Percentiles rank a stretch among this genome's conserved stretches.
Conservation (phyloP, 2,113 vertebrate genomes). For the Peromyscus leucopus region DNA sequence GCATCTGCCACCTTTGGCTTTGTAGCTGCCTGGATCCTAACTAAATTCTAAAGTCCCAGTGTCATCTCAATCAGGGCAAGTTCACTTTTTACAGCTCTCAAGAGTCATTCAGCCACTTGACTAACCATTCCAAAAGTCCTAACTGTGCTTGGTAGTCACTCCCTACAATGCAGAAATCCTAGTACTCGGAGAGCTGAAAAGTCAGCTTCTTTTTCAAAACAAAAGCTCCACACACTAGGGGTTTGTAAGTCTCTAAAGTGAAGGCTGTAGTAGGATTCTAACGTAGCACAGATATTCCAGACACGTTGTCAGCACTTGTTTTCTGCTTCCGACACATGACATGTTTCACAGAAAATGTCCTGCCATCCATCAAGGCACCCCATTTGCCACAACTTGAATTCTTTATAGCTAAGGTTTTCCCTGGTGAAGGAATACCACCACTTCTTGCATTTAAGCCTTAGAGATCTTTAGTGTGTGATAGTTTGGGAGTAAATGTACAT, state of each 20-base stretch:
- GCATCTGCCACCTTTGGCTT: background rate
- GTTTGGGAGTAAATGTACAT: background rate
- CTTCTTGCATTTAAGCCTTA: conserved; percentile 54
- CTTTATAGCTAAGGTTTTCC: conserved; percentile 51
- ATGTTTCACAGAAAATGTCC: conserved; percentile 28
- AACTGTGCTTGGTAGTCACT: conserved; percentile 60
- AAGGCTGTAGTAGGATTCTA: background rate
- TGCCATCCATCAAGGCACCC: conserved; percentile 46
- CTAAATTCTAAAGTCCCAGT: background rate
- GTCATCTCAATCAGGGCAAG: background rate
- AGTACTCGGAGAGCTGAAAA: conserved; percentile 71
- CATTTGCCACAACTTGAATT: conserved; percentile 51
- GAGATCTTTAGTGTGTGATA: conserved; percentile 38
- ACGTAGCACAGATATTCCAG: conserved; percentile 39
- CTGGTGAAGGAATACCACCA: conserved; percentile 27
- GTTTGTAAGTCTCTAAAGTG: conserved; percentile 72
- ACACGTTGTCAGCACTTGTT: background rate
- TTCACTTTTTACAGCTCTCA: conserved; percentile 52
- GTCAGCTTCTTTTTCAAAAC: conserved; percentile 67
- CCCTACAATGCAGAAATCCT: conserved; percentile 67
- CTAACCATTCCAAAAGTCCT: conserved; percentile 60
- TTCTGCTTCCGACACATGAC: background rate
- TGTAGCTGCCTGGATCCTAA: conserved; percentile 26
- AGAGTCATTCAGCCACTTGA: background rate
- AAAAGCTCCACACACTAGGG: conserved; percentile 40